Evolutionary conservation across 2,888 invertebrate genomes (phyloP), one percentile per base, ranked within the genome.

Genomic region (Synanthedon andrenaeformis): DNA sequence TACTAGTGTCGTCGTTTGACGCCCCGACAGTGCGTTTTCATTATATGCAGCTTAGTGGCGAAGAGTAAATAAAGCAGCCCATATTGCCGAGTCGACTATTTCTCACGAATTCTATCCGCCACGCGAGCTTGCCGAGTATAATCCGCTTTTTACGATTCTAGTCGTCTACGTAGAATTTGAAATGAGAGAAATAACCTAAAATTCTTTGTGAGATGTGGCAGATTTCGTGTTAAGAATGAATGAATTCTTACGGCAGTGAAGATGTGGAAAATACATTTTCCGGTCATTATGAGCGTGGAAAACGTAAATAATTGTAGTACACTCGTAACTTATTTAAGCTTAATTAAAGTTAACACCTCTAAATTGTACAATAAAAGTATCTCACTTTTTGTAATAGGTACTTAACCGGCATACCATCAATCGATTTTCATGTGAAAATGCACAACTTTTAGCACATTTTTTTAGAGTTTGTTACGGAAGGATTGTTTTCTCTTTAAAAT

Each of bases 61-160:
- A 70, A 65, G 73, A 75, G 83, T 82, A 87, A 87, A 86, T 85
- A 87, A 84, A 82, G 74, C 75, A 76, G 66, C 72, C 80, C 81
- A 82, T 86, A 85, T 87, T 86, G 82, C 85, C 78, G 73, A 75
- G 74, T 74, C 75, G 74, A 76, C 70, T 79, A 79, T 80, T 79
- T 79, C 76, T 74, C 79, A 75, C 81, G 75, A 79, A 82, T 85
- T 81, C 81, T 81, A 79, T 78, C 78, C 77, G 62, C 72, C 73
- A 72, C 74, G 70, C 74, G 72, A 71, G 73, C 76, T 69, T 68
- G 68, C 72, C 65, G 76, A 74, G 78, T 75, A 80, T 86, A 86
- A 87, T 87, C 87, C 84, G 77, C 82, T 83, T 86, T 87, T 87
- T 86, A 86, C 86, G 85, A 85, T 86, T 83, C 81, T 70, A 76